phyloP scores from a whole-genome alignment of 2,888 invertebrate species.

The Lasius fuliginosus region DNA sequence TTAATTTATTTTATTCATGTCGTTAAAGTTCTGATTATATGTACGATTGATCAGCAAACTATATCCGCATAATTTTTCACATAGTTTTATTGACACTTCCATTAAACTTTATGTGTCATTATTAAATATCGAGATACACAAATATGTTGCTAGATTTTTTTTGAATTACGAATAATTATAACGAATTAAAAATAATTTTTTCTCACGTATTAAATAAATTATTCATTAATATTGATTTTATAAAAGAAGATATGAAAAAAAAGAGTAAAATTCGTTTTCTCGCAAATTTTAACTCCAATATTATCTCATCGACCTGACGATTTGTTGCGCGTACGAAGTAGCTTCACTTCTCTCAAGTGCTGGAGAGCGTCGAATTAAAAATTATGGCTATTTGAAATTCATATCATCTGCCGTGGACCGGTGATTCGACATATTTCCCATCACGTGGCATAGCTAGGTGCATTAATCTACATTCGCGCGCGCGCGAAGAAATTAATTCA shows the following conservation, averaged over 20 bases:
- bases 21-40: not conserved
- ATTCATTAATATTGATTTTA: not conserved
- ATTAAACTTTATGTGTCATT: not conserved
- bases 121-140: not conserved
- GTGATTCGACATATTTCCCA: not conserved
- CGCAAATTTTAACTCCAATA: not conserved
- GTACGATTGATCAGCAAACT: too few relatives aligned
- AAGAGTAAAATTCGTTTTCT: not conserved
- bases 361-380: constrained; percentile 10
- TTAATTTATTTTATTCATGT: too few relatives aligned
- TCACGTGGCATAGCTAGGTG: constrained; percentile 7
- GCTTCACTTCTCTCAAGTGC: not conserved
- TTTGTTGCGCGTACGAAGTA: not conserved
- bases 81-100: not conserved
- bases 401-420: constrained; percentile 8
- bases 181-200: not conserved
- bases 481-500: constrained; percentile 29
- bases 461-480: constrained; percentile 10
- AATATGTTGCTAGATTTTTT: not conserved
- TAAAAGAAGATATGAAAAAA: not conserved
- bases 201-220: not conserved
- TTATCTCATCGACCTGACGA: not conserved
- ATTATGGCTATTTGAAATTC: constrained; percentile 26
- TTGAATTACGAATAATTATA: not conserved
- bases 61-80: not conserved